Evolutionary conservation across 2,797 vertebrate genomes (phyloP).

Genomic region (Bradypodion pumilum): DNA sequence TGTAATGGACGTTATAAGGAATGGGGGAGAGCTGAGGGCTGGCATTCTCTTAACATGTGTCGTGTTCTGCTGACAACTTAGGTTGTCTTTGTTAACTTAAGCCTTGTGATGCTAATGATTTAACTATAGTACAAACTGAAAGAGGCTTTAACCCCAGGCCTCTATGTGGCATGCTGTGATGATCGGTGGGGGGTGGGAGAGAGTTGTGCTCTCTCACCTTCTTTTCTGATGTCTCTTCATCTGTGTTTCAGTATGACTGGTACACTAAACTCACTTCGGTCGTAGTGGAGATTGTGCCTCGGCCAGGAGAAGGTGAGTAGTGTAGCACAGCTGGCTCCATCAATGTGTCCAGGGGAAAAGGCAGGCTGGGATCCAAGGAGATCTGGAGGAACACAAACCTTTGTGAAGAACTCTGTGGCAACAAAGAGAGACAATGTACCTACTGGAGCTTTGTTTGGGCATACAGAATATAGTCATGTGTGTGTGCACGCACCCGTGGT

Average conservation of each 20-base stretch:
- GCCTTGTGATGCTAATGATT: background rate
- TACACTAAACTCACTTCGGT: constrained; percentile 89
- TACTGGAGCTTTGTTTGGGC: background rate
- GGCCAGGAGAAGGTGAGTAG: constrained; percentile 81
- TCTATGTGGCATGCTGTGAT: background rate
- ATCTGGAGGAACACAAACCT: background rate
- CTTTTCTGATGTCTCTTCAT: constrained; percentile 8
- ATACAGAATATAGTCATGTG: background rate
- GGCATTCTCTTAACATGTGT: background rate
- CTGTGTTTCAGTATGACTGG: constrained; percentile 89
- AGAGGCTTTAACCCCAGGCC: background rate
- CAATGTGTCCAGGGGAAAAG: background rate
- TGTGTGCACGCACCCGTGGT: too few species aligned
- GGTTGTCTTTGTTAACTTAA: background rate
- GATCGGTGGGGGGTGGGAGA: background rate
- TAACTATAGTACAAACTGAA: background rate
- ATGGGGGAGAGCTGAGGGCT: background rate
- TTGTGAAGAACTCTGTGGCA: background rate
- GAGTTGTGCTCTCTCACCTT: background rate
- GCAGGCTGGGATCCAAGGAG: background rate
- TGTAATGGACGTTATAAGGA: background rate
- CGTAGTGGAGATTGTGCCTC: constrained; percentile 86
- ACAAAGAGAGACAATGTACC: background rate
- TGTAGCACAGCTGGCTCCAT: background rate
- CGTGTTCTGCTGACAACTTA: background rate